Evolutionary conservation across 1,140 invertebrate genomes (phyloP), one percentile per base, ranked within the genome.

Genomic region (Condylostylus longicornis): DNA sequence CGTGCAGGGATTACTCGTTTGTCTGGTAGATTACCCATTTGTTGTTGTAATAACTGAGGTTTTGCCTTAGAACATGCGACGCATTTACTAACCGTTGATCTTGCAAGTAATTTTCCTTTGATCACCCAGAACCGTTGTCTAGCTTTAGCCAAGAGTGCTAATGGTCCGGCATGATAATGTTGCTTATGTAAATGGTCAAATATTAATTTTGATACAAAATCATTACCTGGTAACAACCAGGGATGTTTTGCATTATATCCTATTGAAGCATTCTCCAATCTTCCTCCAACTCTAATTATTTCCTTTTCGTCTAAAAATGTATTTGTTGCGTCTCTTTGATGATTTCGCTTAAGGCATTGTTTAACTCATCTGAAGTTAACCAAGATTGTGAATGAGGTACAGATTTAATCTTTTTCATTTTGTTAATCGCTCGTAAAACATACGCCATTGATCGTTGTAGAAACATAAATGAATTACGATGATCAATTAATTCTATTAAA

Each of bases 81-180:
- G 17, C 22, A 29, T 4, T 20, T 25, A 4, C 14, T 9, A 9
- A 25, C 25, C 10, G 27, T 28, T 4, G n/a, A 17, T 7, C 25
- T 20, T 15, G 35, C n/a, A 4, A 27, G 5, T 13, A 25, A 13
- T 27, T 23, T 25, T 10, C 4, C 29, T 15, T 38, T 30, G 27
- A 38, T 34, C 7, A 34, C 13, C 33, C 36, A 30, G 14, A 39
- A 39, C 23, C 22, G 5, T n/a, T 18, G n/a, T 5, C 38, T 15
- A 9, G 33, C 22, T 8, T 33, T n/a, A n/a, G 20, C 22, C 4
- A 33, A 13, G 3, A 39, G 27, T 25, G 19, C 23, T 12, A 3
- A 28, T 7, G 35, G 8, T 4, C 25, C 23, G 3, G 28, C 37
- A 3, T 33, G 30, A 21, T 22, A 39, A 19, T 39, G 32, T 17